Evolutionary conservation across 2,797 vertebrate genomes (phyloP).

Genomic region (Holocentrus rufus): DNA sequence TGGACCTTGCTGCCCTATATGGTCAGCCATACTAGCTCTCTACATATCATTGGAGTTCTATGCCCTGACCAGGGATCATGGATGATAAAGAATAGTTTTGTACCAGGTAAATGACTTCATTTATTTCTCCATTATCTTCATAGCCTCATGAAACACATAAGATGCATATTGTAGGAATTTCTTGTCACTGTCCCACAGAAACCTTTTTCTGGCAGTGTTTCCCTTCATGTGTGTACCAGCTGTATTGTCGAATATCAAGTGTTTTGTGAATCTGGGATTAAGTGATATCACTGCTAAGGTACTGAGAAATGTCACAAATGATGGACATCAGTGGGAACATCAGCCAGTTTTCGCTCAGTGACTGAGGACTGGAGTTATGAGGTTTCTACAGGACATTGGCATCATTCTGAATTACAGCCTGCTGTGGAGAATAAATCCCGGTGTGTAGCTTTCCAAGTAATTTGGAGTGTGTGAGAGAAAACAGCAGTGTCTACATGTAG

Average conservation of each 20-base stretch:
- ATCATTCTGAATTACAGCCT: too few species aligned
- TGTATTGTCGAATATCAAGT: too few species aligned
- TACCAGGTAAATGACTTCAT: constrained; percentile 26
- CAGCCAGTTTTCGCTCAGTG: too few species aligned
- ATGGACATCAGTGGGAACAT: too few species aligned
- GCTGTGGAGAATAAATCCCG: too few species aligned
- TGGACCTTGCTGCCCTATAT: neutral
- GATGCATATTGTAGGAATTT: neutral
- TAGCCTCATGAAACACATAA: neutral
- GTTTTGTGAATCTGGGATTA: neutral
- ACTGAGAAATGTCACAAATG: neutral
- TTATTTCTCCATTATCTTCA: constrained; percentile 8
- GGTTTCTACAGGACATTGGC: too few species aligned
- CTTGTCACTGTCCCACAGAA: neutral
- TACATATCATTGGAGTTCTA: constrained; percentile 19
- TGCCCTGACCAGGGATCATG: constrained; percentile 1
- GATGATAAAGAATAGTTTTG: constrained; percentile 41
- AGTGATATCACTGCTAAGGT: neutral
- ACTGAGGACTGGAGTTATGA: too few species aligned
- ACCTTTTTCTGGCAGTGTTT: neutral
- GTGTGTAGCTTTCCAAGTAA: too few species aligned
- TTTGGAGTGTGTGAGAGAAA: too few species aligned
- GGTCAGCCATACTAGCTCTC: neutral
- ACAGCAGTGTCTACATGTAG: too few species aligned
- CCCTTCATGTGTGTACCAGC: too few species aligned